Evolutionary conservation across 2,888 invertebrate species (phyloP), one percentile per base, ranked within the genome.

Genomic region (Notodromas monacha): DNA sequence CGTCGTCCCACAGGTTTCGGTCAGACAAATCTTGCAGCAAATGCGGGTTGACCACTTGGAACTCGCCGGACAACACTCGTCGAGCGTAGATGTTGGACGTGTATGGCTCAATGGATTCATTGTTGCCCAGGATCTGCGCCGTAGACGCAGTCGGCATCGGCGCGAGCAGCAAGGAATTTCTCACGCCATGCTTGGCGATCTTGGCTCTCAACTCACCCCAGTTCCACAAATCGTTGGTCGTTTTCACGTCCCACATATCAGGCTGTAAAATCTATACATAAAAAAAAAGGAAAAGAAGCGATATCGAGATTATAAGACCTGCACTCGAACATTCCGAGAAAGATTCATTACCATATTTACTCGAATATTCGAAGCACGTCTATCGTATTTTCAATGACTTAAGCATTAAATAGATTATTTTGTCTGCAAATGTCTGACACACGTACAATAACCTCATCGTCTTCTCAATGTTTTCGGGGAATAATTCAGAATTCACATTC

Each of bases 61-160:
- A 89, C 53, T 89, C 86, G 1, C 92, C 92, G 3, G 84, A 84
- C 4, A 89, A 54, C 2, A 96, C 92, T 30, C 86, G 15, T 16
- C 92, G 57, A 12, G 72, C 68, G 50, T 92, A 96, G 40, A 96
- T 77, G 46, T 96, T 96, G 16, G 77, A 84, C 1, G 89, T 92
- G 49, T 89, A 96, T 0, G 96, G 79, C 50, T 96, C 96, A 43
- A 89, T 72, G 1, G 86, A 77, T 50, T 96, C 92, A 47, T 92
- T 96, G 47, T 96, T 99, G 12, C 96, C 96, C 28, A 96, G 61
- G 44, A 99, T 99, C 53, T 96, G 92, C 3, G 96, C 92, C 0
- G 92, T 96, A 2, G 89, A 86, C 5, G 92, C 89, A 4, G 92
- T 96, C 1, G 92, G 92, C 92, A 96, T 96, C 1, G 89, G 89